Evolutionary conservation across 2,797 vertebrate genomes (phyloP).

Genomic region (Hippocampus kuda): DNA sequence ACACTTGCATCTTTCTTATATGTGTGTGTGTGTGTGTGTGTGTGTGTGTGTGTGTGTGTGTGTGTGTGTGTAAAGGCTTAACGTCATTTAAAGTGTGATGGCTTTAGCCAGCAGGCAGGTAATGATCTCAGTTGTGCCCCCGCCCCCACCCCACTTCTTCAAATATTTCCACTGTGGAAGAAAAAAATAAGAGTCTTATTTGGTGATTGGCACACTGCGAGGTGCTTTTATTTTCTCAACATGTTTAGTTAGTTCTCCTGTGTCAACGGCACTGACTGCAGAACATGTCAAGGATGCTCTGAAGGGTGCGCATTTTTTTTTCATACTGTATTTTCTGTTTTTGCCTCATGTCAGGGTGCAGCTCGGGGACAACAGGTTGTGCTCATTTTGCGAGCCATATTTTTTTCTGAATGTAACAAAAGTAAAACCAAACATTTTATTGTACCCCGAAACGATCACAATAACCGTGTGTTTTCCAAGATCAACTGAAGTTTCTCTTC

Average conservation of each 20-base stretch:
- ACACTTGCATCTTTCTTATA: constrained; percentile 16
- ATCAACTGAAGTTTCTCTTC: background rate
- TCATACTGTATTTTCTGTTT: constrained; percentile 11
- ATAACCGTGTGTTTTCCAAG: background rate
- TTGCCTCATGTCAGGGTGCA: constrained; percentile 60
- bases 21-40: constrained; percentile 14
- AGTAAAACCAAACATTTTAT: background rate
- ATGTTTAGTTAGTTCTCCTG: constrained; percentile 52
- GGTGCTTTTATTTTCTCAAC: constrained; percentile 53
- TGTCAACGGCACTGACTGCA: constrained; percentile 59
- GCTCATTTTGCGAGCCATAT: constrained; percentile 5
- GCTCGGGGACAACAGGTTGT: constrained; percentile 49
- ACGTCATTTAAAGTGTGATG: constrained; percentile 32
- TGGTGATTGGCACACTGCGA: constrained; percentile 59
- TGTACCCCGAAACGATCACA: background rate
- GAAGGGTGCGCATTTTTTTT: constrained; percentile 39
- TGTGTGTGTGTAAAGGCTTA: constrained; percentile 21
- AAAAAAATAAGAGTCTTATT: constrained; percentile 5
- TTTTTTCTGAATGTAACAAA: constrained; percentile 34
- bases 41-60: constrained; percentile 22
- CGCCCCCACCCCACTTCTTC: constrained; percentile 34
- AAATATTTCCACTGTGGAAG: constrained; percentile 48
- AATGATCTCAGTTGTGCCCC: constrained; percentile 46
- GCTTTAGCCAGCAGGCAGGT: constrained; percentile 36
- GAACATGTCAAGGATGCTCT: constrained; percentile 51